These are phyloP conservation scores for Eupithecia abbreviata DNA, from an alignment of 2,888 invertebrate genomes.

Conservation along the genomic window DNA sequence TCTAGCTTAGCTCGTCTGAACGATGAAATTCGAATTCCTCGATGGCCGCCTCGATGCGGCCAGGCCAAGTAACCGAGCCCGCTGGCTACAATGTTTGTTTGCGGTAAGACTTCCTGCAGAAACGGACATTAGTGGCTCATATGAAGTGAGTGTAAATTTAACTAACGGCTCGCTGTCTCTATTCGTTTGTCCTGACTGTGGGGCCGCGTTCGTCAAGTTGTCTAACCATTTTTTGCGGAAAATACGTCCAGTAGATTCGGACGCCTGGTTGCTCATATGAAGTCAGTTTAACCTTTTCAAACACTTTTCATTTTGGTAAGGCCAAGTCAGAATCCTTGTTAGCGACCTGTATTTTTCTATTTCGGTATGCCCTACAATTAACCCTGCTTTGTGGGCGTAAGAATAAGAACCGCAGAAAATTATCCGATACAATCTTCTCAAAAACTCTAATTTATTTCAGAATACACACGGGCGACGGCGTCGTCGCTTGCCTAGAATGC, in stretches of 20 bases:
- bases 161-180: neutral
- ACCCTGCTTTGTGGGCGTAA: too few species aligned
- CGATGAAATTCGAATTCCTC: too few species aligned
- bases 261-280: neutral
- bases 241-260: too few species aligned
- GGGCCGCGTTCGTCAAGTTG: too few species aligned
- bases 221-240: too few species aligned
- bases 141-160: constrained; percentile 84
- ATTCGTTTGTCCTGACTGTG: too few species aligned
- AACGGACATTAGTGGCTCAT: constrained; percentile 90
- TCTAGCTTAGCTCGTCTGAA: too few species aligned
- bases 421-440: neutral
- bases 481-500: constrained; percentile 89
- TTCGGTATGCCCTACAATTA: too few species aligned
- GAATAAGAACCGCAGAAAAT: neutral
- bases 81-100: constrained; percentile 68
- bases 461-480: constrained; percentile 89
- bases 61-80: too few species aligned
- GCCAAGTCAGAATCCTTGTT: too few species aligned
- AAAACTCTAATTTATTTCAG: constrained; percentile 60
- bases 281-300: neutral
- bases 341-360: too few species aligned
- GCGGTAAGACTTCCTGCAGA: constrained; percentile 94
- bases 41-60: too few species aligned
- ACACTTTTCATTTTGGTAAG: neutral